A percentile compares a stretch with the other conserved stretches of the same genome.
Evolutionary conservation across 2,113 vertebrate genomes (phyloP).

Genomic region (Rynchops niger): DNA sequence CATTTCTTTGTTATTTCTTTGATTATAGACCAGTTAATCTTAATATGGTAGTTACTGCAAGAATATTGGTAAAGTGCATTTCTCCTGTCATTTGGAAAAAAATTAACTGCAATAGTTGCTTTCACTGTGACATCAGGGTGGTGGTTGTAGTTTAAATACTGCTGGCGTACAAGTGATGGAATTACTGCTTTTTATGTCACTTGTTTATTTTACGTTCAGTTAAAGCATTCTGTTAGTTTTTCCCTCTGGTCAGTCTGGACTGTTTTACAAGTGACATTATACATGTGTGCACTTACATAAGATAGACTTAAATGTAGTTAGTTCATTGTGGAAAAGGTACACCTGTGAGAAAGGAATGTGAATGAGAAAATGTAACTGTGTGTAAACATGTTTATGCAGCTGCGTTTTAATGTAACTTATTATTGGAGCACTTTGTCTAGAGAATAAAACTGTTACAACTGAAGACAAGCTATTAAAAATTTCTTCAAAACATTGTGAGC

Average conservation of each 20-base stretch:
- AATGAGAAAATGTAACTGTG: constrained; percentile 40
- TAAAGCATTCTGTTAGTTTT: constrained; percentile 49
- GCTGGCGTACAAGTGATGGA: neutral
- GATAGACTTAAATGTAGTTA: neutral
- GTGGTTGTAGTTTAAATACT: constrained; percentile 1
- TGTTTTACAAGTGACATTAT: constrained; percentile 50
- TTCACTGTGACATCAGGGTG: neutral
- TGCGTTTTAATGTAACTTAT: constrained; percentile 58
- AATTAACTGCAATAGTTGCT: neutral
- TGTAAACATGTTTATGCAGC: constrained; percentile 75
- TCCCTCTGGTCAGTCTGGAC: constrained; percentile 29
- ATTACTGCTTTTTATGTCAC: constrained; percentile 38
- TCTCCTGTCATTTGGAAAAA: neutral
- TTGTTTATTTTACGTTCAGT: constrained; percentile 36
- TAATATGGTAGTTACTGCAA: neutral
- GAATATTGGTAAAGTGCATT: neutral
- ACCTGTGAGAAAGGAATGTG: constrained; percentile 63
- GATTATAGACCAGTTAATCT: neutral
- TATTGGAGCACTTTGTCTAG: constrained; percentile 35
- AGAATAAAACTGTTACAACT: constrained; percentile 43
- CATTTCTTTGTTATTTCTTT: neutral
- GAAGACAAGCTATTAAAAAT: constrained; percentile 59
- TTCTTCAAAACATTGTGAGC: constrained; percentile 8
- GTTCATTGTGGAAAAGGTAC: constrained; percentile 60
- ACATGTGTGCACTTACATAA: neutral